Evolutionary conservation across 2,113 vertebrate species (phyloP).

Genomic region (Pholis gunnellus): DNA sequence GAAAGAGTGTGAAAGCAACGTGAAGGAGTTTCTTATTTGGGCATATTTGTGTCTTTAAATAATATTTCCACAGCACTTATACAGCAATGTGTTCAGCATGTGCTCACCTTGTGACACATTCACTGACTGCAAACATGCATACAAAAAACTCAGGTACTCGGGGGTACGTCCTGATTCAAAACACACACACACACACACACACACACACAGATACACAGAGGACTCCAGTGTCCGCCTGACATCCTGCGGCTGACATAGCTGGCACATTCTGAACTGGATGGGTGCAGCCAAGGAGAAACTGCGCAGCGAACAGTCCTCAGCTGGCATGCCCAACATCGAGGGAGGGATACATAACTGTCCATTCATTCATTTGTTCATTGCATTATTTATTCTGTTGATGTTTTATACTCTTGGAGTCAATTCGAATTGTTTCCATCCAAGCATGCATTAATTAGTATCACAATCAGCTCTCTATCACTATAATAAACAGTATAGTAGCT

Average conservation of each 20-base stretch:
- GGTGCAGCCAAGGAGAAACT: slow-evolving; percentile 58
- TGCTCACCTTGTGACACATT: neutral
- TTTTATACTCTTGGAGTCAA: neutral
- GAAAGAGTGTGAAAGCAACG: neutral
- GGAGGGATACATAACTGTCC: slow-evolving; percentile 11
- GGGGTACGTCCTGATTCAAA: slow-evolving; percentile 27
- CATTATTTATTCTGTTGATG: slow-evolving; percentile 4
- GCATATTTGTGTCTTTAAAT: neutral
- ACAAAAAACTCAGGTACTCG: neutral
- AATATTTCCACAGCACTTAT: neutral
- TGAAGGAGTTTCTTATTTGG: neutral
- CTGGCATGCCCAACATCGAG: slow-evolving; percentile 1
- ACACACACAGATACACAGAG: neutral
- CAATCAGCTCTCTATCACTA: neutral
- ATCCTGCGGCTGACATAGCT: slow-evolving; percentile 56
- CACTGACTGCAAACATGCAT: slow-evolving; percentile 16
- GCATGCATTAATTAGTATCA: neutral
- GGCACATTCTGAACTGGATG: slow-evolving; percentile 50
- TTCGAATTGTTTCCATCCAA: neutral
- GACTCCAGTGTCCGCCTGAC: slow-evolving; percentile 41
- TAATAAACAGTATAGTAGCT: neutral
- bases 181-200: slow-evolving; percentile 11
- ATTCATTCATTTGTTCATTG: neutral
- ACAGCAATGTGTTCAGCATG: neutral
- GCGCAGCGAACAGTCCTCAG: slow-evolving; percentile 32